Base-by-base conservation (phyloP, 1,140 invertebrate genomes). In the Drosophila guanche region DNA sequence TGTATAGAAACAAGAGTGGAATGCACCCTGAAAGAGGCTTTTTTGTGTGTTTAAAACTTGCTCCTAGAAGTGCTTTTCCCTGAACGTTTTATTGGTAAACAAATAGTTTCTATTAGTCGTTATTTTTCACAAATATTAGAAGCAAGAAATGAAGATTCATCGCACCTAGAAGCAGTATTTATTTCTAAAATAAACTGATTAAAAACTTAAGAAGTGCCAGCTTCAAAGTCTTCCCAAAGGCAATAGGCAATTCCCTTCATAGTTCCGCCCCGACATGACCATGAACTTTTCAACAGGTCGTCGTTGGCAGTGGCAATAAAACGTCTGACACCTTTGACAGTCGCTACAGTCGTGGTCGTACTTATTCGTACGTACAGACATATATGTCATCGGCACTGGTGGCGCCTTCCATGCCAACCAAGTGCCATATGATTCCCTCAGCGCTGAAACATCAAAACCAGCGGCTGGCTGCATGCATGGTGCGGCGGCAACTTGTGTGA, bases 231-330 rank as follows among this genome's bases (percentile, higher is more conserved):
- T 29, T 33, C 20, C 42, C 16, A 46, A 3, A n/a, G 45, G 46
- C 20, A 46, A 45, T 25, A 12, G 41, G 20, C 65, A 40, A 51
- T 51, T 51, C 23, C 25, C 23, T 51, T 27, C 12, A 51, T 29
- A n/a, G n/a, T n/a, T 20, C 16, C 16, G 16, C 10, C 23, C 53
- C 43, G 33, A 46, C 63, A 57, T 84, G 81, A 81, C 83, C 81
- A 73, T 80, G 77, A 80, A 88, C 83, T 81, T 85, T 86, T 85
- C 81, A 88, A 70, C 81, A 81, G 81, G 77, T 86, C 78, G 68
- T 85, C 83, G 33, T 7, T 10, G 73, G 48, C 40, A 58, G 43
- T 48, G 51, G 78, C 69, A 63, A 86, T 85, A 86, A 85, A 85
- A 85, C 77, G 83, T 85, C 81, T 85, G 81, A 77, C 81, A 85